These are phyloP conservation scores for Ctenodactylus gundi DNA, from an alignment of 2,113 vertebrate species.

Conservation along the genomic window DNA sequence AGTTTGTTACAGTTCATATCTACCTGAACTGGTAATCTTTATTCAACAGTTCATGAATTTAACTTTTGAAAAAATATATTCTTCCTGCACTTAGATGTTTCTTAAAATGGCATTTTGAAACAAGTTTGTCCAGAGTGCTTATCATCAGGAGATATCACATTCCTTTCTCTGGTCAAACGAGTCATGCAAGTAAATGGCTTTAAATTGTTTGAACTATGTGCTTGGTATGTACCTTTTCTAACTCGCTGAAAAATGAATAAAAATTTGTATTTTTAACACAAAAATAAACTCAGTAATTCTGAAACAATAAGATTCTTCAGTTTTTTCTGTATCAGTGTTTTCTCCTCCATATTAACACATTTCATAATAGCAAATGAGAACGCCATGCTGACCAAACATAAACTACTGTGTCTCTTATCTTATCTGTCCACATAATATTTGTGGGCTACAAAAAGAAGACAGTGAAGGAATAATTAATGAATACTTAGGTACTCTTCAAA, in stretches of 20 bases:
- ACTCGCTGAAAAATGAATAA: slow-evolving; percentile 36
- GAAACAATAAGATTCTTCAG: background rate
- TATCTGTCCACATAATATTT: background rate
- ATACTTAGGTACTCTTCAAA: background rate
- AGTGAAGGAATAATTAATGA: background rate
- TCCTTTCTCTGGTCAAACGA: slow-evolving; percentile 76
- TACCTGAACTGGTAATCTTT: slow-evolving; percentile 19
- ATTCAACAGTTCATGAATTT: slow-evolving; percentile 34
- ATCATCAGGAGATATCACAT: slow-evolving; percentile 59
- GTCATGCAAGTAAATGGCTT: slow-evolving; percentile 62
- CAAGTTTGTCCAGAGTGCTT: slow-evolving; percentile 71
- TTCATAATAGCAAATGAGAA: background rate
- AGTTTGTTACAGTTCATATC: slow-evolving; percentile 13
- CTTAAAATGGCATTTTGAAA: slow-evolving; percentile 72
- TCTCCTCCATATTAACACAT: background rate
- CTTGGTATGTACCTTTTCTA: slow-evolving; percentile 49
- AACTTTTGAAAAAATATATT: slow-evolving; percentile 46
- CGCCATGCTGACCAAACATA: background rate
- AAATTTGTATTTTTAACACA: background rate
- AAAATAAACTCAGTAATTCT: slow-evolving; percentile 44
- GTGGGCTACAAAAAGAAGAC: background rate
- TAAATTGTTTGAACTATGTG: slow-evolving; percentile 41
- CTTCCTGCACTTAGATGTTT: slow-evolving; percentile 49
- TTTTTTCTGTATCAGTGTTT: slow-evolving; percentile 16
- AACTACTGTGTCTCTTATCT: background rate